These are phyloP conservation scores for Mus caroli DNA, from an alignment of 2,797 vertebrate genomes.

Conservation along the genomic window DNA sequence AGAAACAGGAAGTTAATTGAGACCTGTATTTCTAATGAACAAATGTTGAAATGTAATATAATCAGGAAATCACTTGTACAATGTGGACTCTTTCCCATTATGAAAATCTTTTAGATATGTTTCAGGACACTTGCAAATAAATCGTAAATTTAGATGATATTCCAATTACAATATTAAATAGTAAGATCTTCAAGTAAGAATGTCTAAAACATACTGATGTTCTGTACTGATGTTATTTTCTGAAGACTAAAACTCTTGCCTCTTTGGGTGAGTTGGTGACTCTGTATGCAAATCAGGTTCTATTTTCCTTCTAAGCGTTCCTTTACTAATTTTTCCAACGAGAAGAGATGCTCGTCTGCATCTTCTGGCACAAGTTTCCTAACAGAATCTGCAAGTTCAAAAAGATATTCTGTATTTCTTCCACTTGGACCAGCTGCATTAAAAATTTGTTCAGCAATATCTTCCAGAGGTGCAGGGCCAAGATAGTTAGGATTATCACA, in stretches of 20 bases:
- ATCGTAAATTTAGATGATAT: conserved; percentile 53
- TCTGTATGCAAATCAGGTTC: conserved; percentile 83
- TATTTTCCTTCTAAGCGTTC: conserved; percentile 88
- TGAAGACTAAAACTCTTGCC: conserved; percentile 55
- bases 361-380: conserved; percentile 95
- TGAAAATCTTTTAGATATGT: conserved; percentile 47
- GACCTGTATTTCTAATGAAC: conserved; percentile 50
- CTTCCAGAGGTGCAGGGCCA: conserved; percentile 97
- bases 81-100: conserved; percentile 68
- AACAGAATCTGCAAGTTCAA: conserved; percentile 96
- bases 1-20: conserved; percentile 69
- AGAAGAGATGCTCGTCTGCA: conserved; percentile 95
- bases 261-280: conserved; percentile 47
- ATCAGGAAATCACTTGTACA: conserved; percentile 66
- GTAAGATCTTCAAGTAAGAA: conserved; percentile 65
- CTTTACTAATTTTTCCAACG: conserved; percentile 95
- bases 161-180: conserved; percentile 73
- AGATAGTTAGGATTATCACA: conserved; percentile 97
- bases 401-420: conserved; percentile 96
- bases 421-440: conserved; percentile 95
- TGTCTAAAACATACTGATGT: conserved; percentile 63
- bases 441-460: conserved; percentile 96
- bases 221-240: conserved; percentile 67
- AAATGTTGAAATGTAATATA: conserved; percentile 67
- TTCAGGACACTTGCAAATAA: conserved; percentile 66